Conservation (phyloP, 2,888 invertebrate species). For the Carabus problematicus region DNA sequence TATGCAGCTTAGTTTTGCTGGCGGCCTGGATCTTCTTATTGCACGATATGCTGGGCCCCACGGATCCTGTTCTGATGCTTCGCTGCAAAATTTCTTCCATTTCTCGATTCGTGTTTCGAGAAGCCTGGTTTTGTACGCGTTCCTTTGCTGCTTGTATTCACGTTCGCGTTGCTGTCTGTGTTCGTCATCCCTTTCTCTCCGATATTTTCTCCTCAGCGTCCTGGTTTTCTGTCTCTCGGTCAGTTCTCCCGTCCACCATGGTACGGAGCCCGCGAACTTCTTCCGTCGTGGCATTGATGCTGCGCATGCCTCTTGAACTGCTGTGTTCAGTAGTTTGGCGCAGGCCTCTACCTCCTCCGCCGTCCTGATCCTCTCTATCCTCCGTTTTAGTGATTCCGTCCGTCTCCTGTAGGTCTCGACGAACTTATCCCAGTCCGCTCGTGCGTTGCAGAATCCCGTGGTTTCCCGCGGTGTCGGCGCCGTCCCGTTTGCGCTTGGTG, state of each 20-base stretch:
- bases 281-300: slow-evolving; percentile 22
- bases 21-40: slow-evolving; percentile 11
- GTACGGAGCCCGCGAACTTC: slow-evolving; percentile 38
- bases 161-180: background rate
- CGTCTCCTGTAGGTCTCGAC: background rate
- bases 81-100: slow-evolving; percentile 36
- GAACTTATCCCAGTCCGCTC: slow-evolving; percentile 1
- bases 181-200: background rate
- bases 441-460: slow-evolving; percentile 3
- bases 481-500: no score
- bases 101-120: slow-evolving; percentile 18
- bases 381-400: background rate
- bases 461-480: background rate
- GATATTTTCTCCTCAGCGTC: slow-evolving; percentile 10
- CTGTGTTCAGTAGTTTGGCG: slow-evolving; percentile 15
- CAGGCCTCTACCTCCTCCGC: background rate
- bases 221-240: slow-evolving; percentile 20
- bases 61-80: slow-evolving; percentile 31
- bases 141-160: slow-evolving; percentile 3
- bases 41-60: slow-evolving; percentile 43
- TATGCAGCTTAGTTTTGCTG: background rate
- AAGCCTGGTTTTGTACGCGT: slow-evolving; percentile 18
- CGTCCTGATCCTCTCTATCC: no score
- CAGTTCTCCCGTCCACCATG: slow-evolving; percentile 43
- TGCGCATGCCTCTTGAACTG: slow-evolving; percentile 11